Evolutionary conservation across 92 coral and sea anemone genomes (phyloP), one percentile per base, ranked within the genome.

Genomic region (Phenganax marumi): DNA sequence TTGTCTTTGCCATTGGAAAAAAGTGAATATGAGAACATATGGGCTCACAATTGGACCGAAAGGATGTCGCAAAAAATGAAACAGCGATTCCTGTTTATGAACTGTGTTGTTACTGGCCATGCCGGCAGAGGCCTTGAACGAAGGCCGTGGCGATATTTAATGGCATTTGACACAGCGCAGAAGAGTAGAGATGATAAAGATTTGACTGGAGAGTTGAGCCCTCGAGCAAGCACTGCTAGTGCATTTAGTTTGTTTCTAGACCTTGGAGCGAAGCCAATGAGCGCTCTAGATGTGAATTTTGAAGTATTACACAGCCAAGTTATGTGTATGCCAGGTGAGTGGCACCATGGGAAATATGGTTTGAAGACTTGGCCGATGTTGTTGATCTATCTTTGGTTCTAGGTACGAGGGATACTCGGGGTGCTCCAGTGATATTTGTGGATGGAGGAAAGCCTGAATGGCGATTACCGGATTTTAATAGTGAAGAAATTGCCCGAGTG

Each of bases 71-170:
- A 26, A n/a, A 91, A 91, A 80, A 81, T 92, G 87, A 90, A 91
- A 81, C 93, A 94, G 55, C 86, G 98, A 50, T 95, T 95, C 89
- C 86, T 90, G 73, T 95, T 95, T 80, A 84, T 95, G 63, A 91
- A 92, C 86, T 95, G 98, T 82, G 80, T 95, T 23, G 90, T 95
- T n/a, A 62, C 77, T 52, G 88, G 91, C 54, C 88, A 90, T 77
- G 85, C 85, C 7, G 91, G 97, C 54, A 83, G 85, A 50, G 73
- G 83, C 12, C 56, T 90, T n/a, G 98, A 92, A 75, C 89, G 93
- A 86, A 74, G 98, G 10, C 98, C 98, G 0, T 95, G 98, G 98
- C 87, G 98, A 23, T 95, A 95, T 77, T 73, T 95, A 52, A 95
- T 95, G 98, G 86, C 92, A 81, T 81, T 65, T 43, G 60, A 57